Evolutionary conservation across 1,140 invertebrate species (phyloP), one percentile per base, ranked within the genome.

Genomic region (Homarus americanus): DNA sequence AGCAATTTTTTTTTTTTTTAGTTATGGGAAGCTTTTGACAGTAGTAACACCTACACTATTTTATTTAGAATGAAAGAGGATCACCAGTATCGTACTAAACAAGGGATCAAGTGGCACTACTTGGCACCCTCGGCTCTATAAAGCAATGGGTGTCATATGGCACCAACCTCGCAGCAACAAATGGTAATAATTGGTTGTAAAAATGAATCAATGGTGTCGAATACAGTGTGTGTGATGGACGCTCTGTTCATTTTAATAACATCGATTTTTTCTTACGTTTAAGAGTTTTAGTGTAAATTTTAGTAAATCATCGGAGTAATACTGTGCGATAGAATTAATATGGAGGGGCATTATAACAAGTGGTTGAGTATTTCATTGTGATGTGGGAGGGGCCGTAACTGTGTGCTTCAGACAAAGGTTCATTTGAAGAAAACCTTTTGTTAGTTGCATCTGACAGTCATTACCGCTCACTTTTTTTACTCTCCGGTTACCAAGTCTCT

Each of bases 361-460:
- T 20, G 5, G 5, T 49, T 49, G 44, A 15, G 15, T 49, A 7
- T 15, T 49, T 7, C 44, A 15, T 7, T 49, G 44, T 7, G 15
- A 49, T 5, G 44, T 7, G 44, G 44, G 44, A 49, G 44, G 44
- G 5, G 44, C 12, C 12, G 44, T 5, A 15, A 7, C 5, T 49
- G 44, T 49, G 44, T 49, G 44, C 44, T 49, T 24, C 76, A 40
- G 38, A 41, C 34, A 73, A 69, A 73, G 63, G 24, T 41, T 84
- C 49, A 86, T 86, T 78, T 87, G 73, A 78, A 87, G 85, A 66
- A 87, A 87, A 75, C n/a, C 49, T 87, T 87, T 87, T 87, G 85
- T 87, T 66, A 10, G 44, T 53, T 63, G 40, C 85, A 87, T 87
- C 9, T 87, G 85, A 87, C 58, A 87, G 73, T 87, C 85, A 87